phyloP scores from a whole-genome alignment of 2,797 vertebrate genomes.

The Tapirus indicus region DNA sequence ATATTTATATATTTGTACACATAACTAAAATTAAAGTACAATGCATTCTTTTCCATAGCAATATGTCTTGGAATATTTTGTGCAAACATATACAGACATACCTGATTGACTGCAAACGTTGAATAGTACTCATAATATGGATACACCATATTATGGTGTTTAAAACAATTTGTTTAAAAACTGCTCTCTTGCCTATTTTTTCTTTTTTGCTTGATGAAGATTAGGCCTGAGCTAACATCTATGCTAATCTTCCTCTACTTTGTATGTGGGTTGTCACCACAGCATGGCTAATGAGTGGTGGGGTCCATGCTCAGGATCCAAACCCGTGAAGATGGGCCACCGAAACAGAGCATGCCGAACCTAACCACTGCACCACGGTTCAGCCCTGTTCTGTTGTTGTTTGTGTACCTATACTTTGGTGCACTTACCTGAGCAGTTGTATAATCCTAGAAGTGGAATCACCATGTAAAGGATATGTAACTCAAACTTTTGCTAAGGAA shows the following conservation, averaged over 20 bases:
- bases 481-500: not conserved
- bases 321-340: too few relatives aligned
- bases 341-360: too few relatives aligned
- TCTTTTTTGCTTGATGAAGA: too few relatives aligned
- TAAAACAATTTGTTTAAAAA: slow-evolving; percentile 53
- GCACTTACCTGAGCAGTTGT: not conserved
- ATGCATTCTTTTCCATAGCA: not conserved
- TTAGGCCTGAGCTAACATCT: too few relatives aligned
- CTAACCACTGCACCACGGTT: too few relatives aligned
- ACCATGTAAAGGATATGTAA: not conserved
- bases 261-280: too few relatives aligned
- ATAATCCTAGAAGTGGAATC: not conserved
- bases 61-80: not conserved
- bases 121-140: not conserved
- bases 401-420: not conserved
- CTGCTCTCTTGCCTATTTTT: not conserved
- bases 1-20: not conserved
- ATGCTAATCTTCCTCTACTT: too few relatives aligned
- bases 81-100: not conserved
- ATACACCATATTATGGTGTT: too few relatives aligned
- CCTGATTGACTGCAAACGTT: not conserved
- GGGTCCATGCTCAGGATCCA: too few relatives aligned
- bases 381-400: not conserved
- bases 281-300: too few relatives aligned
- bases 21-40: slow-evolving; percentile 41